Conservation (phyloP, 2,888 invertebrate species). For the Dryococelus australis region DNA sequence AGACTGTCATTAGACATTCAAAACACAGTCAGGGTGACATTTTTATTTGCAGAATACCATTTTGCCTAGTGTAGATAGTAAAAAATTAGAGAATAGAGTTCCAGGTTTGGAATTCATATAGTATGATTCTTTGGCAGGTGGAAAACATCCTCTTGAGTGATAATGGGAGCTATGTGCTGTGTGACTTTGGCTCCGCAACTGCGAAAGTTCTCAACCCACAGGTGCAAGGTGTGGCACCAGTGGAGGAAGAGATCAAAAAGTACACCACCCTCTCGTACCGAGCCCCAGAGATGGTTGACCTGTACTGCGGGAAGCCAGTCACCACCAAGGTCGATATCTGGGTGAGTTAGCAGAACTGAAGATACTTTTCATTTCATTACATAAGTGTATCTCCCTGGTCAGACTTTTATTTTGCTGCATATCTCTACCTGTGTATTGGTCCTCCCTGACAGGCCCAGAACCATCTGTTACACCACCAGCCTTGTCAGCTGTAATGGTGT, state of each 20-base stretch:
- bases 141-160: constrained; percentile 88
- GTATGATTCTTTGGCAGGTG: constrained; percentile 64
- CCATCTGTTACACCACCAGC: too few species aligned
- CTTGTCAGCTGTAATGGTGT: too few species aligned
- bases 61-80: too few species aligned
- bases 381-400: too few species aligned
- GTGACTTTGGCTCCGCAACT: constrained; percentile 96
- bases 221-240: constrained; percentile 70
- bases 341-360: constrained; percentile 60
- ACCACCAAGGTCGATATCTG: constrained; percentile 90
- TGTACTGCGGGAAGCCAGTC: constrained; percentile 82
- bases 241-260: constrained; percentile 86
- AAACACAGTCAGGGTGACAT: too few species aligned
- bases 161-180: constrained; percentile 82
- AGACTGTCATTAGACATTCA: too few species aligned
- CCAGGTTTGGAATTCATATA: background rate
- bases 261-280: constrained; percentile 92
- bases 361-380: constrained; percentile 5
- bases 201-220: constrained; percentile 75
- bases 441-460: too few species aligned
- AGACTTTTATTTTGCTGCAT: too few species aligned
- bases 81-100: too few species aligned
- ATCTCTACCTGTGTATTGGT: too few species aligned
- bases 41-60: too few species aligned
- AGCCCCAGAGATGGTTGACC: constrained; percentile 92